These are phyloP conservation scores for Troides helena DNA, from an alignment of 2,888 invertebrate genomes.

Conservation along the genomic window DNA sequence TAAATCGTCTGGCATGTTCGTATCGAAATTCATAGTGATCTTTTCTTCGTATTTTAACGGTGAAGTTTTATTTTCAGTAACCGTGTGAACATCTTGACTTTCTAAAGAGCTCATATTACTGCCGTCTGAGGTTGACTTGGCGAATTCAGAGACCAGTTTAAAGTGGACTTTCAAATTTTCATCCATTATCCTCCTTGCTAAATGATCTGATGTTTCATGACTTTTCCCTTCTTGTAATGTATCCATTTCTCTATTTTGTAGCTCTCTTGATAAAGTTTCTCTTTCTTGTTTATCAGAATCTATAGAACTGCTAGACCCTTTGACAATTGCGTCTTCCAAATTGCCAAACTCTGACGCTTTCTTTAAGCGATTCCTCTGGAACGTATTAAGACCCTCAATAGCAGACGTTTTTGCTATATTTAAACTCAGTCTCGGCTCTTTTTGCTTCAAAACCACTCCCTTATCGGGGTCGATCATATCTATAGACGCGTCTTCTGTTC, in stretches of 20 bases:
- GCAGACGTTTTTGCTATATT: constrained; percentile 76
- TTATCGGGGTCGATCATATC: constrained; percentile 71
- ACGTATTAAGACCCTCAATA: constrained; percentile 84
- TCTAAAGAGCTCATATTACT: constrained; percentile 70
- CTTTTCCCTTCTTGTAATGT: constrained; percentile 52
- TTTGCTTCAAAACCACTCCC: constrained; percentile 66
- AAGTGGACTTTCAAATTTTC: constrained; percentile 75
- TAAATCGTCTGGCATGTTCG: constrained; percentile 82
- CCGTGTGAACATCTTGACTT: constrained; percentile 53
- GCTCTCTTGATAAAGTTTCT: constrained; percentile 44
- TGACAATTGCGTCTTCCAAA: constrained; percentile 87
- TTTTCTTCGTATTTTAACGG: constrained; percentile 69
- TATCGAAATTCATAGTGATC: constrained; percentile 73
- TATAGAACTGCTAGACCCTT: constrained; percentile 71
- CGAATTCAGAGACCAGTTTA: constrained; percentile 73
- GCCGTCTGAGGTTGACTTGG: constrained; percentile 73
- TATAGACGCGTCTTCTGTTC: constrained; percentile 62
- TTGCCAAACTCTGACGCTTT: constrained; percentile 89
- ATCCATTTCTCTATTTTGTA: constrained; percentile 45
- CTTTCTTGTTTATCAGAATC: constrained; percentile 65
- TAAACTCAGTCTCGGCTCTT: constrained; percentile 79
- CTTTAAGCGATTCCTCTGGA: constrained; percentile 84
- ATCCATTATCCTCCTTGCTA: constrained; percentile 72
- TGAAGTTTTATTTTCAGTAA: constrained; percentile 48
- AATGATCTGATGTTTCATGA: constrained; percentile 71